phyloP scores from a whole-genome alignment of 2,888 invertebrate species.

The Coleophora flavipennella region DNA sequence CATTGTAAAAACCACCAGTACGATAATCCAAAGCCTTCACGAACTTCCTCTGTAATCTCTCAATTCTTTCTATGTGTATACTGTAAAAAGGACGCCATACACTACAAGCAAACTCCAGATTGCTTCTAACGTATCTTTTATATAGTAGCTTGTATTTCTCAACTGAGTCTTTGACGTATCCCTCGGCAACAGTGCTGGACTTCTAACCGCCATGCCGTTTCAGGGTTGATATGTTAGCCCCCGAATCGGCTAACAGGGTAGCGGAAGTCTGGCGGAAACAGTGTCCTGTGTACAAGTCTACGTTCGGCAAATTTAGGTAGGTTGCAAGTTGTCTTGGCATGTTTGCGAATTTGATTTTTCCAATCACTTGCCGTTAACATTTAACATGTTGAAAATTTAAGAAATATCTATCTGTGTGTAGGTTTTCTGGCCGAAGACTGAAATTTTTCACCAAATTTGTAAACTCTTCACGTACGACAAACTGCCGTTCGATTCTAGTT shows the following conservation, averaged over 20 bases:
- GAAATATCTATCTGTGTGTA: slow-evolving; percentile 11
- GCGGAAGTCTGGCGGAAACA: slow-evolving; percentile 15
- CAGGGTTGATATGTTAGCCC: slow-evolving; percentile 8
- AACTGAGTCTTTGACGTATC: slow-evolving; percentile 4
- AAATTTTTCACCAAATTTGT: slow-evolving; percentile 9
- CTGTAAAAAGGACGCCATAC: too few species aligned
- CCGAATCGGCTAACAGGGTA: slow-evolving; percentile 11
- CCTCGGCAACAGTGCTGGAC: slow-evolving; percentile 12
- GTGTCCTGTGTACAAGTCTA: slow-evolving; percentile 13
- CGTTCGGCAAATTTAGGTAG: too few species aligned
- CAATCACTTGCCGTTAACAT: slow-evolving; percentile 10
- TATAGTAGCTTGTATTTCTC: slow-evolving; percentile 1
- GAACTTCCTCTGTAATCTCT: too few species aligned
- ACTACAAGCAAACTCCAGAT: too few species aligned
- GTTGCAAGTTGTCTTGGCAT: too few species aligned
- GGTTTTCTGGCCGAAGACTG: slow-evolving; percentile 6
- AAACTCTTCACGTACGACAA: slow-evolving; percentile 6
- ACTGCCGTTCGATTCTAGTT: slow-evolving; percentile 4
- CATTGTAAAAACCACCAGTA: too few species aligned
- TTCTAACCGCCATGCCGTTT: slow-evolving; percentile 15
- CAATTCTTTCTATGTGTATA: too few species aligned
- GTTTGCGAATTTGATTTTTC: slow-evolving; percentile 5
- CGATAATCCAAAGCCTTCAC: too few species aligned
- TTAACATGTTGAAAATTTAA: slow-evolving; percentile 10
- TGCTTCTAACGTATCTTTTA: too few species aligned